A percentile compares a stretch with the other conserved stretches of the same genome.
Evolutionary conservation across 1,140 invertebrate genomes (phyloP).

Genomic region (Diorhabda carinulata): DNA sequence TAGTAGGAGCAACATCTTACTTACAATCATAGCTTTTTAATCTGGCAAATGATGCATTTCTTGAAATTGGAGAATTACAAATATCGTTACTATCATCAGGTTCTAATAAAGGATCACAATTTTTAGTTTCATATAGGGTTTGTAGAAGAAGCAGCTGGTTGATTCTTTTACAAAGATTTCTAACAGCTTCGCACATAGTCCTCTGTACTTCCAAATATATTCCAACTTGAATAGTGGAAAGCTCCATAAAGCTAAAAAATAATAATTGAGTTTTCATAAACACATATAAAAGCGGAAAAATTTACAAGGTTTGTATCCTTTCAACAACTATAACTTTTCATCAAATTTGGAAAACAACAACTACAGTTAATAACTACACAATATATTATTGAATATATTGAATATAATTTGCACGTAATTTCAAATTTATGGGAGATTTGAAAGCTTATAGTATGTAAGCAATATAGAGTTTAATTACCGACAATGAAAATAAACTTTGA

Average conservation of each 20-base stretch:
- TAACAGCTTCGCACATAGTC: constrained; percentile 55
- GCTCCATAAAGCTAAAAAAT: constrained; percentile 53
- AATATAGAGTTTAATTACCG: constrained; percentile 43
- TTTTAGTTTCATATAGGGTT: constrained; percentile 66
- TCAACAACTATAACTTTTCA: no score
- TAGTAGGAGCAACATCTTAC: neutral
- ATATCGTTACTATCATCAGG: constrained; percentile 51
- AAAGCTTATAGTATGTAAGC: neutral
- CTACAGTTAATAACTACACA: no score
- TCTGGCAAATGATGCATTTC: constrained; percentile 30
- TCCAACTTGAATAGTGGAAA: constrained; percentile 52
- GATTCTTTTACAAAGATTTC: constrained; percentile 61
- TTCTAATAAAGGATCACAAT: constrained; percentile 67
- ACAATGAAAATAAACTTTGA: constrained; percentile 71
- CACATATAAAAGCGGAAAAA: no score
- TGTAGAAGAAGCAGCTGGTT: constrained; percentile 71
- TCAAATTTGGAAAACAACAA: no score
- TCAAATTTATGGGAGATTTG: neutral
- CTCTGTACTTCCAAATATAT: constrained; percentile 55
- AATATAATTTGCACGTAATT: no score
- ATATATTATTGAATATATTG: no score
- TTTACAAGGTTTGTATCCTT: no score
- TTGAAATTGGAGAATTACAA: constrained; percentile 25
- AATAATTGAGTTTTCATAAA: neutral
- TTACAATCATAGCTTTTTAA: constrained; percentile 42